These are phyloP conservation scores for Protosalanx chinensis DNA, from an alignment of 2,797 vertebrate species.

Conservation along the genomic window DNA sequence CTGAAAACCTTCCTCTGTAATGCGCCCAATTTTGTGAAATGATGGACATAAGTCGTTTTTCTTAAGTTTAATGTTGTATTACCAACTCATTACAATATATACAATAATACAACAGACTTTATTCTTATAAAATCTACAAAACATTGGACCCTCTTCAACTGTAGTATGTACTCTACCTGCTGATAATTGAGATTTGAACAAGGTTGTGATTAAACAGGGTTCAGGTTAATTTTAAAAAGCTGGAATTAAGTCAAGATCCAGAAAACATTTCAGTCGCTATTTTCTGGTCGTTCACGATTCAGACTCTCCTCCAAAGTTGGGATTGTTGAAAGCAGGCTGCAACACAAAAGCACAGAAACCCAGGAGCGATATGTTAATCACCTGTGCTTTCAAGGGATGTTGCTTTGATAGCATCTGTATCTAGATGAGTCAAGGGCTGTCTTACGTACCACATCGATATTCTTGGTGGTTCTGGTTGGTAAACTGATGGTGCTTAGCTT, in stretches of 20 bases:
- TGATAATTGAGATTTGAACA: constrained; percentile 26
- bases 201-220: not conserved
- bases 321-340: constrained; percentile 73
- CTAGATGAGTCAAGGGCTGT: not conserved
- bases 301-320: constrained; percentile 68
- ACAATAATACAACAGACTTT: constrained; percentile 30
- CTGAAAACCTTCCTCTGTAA: too few species aligned
- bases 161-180: not conserved
- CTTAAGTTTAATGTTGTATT: constrained; percentile 9
- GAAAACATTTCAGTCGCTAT: not conserved
- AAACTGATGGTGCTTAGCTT: constrained; percentile 55
- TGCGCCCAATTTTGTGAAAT: too few species aligned
- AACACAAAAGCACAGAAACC: constrained; percentile 39
- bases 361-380: not conserved
- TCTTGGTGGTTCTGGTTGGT: constrained; percentile 30
- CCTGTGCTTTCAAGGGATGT: not conserved
- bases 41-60: too few species aligned
- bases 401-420: not conserved
- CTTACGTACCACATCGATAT: constrained; percentile 61
- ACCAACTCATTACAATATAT: constrained; percentile 36
- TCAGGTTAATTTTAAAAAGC: not conserved
- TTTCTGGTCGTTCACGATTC: constrained; percentile 48
- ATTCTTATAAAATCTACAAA: constrained; percentile 8
- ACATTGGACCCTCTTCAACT: not conserved
- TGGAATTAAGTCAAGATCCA: not conserved